A percentile compares a stretch with the other conserved stretches of the same genome.
phyloP scores from a whole-genome alignment of 2,888 invertebrate species.

The Nephrotoma appendiculata region DNA sequence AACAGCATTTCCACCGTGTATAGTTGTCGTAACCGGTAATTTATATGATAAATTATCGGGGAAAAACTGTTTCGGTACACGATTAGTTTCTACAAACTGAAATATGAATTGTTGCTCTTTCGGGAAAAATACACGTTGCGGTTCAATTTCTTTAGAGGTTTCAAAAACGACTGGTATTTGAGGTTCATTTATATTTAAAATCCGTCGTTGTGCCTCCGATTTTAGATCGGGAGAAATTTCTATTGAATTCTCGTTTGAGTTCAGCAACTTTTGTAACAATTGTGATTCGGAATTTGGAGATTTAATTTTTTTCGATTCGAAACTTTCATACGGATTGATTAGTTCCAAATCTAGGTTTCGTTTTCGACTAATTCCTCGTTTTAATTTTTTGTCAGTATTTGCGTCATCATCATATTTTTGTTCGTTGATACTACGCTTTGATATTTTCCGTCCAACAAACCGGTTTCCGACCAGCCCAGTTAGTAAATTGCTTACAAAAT shows the following conservation, averaged over 20 bases:
- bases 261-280: neutral
- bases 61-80: neutral
- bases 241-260: neutral
- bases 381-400: neutral
- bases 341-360: neutral
- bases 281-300: neutral
- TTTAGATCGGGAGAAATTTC: neutral
- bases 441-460: slow-evolving; percentile 8
- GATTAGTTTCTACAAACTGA: neutral
- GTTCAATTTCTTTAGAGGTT: neutral
- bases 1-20: neutral
- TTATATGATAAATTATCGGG: neutral
- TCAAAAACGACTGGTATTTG: neutral
- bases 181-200: neutral
- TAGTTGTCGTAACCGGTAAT: neutral
- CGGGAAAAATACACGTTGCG: neutral
- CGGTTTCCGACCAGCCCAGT: slow-evolving; percentile 12
- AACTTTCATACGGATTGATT: neutral
- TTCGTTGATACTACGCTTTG: slow-evolving; percentile 10
- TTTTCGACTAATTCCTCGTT: neutral
- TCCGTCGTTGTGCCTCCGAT: neutral
- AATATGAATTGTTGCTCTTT: neutral
- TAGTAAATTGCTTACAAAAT: slow-evolving; percentile 14
- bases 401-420: neutral
- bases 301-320: neutral